Percentiles rank a stretch among this genome's conserved stretches.
These are phyloP conservation scores for Ophion ellenae DNA, from an alignment of 2,888 invertebrate species.

Conservation along the genomic window DNA sequence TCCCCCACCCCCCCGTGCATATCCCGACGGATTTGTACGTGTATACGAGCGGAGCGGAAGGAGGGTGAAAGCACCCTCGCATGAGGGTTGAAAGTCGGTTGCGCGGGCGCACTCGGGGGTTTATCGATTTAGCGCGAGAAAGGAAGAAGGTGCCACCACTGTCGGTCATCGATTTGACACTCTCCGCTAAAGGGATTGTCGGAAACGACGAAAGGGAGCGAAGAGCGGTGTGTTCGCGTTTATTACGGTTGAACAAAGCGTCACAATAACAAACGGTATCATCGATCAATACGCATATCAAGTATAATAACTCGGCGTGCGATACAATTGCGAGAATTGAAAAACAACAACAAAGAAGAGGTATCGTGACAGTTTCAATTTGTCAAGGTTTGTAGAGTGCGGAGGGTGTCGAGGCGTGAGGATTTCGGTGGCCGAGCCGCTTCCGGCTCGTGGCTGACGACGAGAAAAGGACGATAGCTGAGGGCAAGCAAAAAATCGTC, in stretches of 20 bases:
- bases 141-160: constrained; percentile 76
- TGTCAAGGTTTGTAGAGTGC: not conserved
- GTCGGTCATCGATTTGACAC: constrained; percentile 79
- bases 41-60: constrained; percentile 6
- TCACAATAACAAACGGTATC: constrained; percentile 5
- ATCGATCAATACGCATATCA: not conserved
- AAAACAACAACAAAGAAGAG: not conserved
- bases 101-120: constrained; percentile 75
- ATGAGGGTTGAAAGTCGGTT: constrained; percentile 61
- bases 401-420: not conserved
- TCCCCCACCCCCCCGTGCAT: too few relatives aligned
- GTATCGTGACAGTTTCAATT: not conserved
- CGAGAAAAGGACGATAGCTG: not conserved
- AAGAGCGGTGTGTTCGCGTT: constrained; percentile 50
- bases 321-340: not conserved
- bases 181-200: constrained; percentile 76
- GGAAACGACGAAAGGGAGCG: constrained; percentile 67
- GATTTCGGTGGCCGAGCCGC: constrained; percentile 41
- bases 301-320: not conserved
- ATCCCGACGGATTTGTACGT: not conserved
- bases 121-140: constrained; percentile 78
- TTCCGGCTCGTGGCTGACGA: not conserved
- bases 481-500: not conserved
- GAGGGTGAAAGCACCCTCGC: constrained; percentile 55
- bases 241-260: constrained; percentile 29